Conservation (phyloP, 2,888 invertebrate genomes). For the Patella depressa region DNA sequence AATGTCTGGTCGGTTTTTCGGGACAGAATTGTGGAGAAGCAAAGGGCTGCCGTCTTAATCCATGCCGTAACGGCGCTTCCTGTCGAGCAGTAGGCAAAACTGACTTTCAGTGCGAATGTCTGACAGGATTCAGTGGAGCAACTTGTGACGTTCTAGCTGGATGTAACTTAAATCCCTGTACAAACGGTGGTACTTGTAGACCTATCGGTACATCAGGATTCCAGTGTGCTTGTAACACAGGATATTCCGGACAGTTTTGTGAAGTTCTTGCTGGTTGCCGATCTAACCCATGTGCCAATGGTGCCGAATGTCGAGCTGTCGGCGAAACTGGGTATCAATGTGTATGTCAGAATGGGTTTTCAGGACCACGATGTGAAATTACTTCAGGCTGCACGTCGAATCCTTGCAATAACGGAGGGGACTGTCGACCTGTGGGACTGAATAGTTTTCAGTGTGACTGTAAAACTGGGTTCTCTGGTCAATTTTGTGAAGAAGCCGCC, state of each 20-base stretch:
- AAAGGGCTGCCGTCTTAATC: slow-evolving; percentile 9
- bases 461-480: slow-evolving; percentile 9
- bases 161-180: slow-evolving; percentile 16
- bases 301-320: background rate
- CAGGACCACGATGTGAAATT: slow-evolving; percentile 9
- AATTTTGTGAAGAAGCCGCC: background rate
- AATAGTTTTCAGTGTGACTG: slow-evolving; percentile 16
- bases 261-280: background rate
- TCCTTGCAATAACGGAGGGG: slow-evolving; percentile 15
- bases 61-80: slow-evolving; percentile 16
- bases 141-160: background rate
- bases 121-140: slow-evolving; percentile 8
- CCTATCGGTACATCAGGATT: background rate
- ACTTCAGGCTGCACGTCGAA: slow-evolving; percentile 14
- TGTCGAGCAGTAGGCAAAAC: background rate
- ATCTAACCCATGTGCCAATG: slow-evolving; percentile 9
- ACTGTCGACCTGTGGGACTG: background rate
- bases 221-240: slow-evolving; percentile 2
- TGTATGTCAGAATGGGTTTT: slow-evolving; percentile 4
- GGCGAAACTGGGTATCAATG: background rate
- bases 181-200: slow-evolving; percentile 7
- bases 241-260: slow-evolving; percentile 16
- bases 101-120: background rate
- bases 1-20: background rate
- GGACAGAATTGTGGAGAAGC: background rate